Percentiles rank a stretch among this genome's conserved stretches.
phyloP scores from a whole-genome alignment of 2,888 invertebrate genomes.

The Gerris lacustris region DNA sequence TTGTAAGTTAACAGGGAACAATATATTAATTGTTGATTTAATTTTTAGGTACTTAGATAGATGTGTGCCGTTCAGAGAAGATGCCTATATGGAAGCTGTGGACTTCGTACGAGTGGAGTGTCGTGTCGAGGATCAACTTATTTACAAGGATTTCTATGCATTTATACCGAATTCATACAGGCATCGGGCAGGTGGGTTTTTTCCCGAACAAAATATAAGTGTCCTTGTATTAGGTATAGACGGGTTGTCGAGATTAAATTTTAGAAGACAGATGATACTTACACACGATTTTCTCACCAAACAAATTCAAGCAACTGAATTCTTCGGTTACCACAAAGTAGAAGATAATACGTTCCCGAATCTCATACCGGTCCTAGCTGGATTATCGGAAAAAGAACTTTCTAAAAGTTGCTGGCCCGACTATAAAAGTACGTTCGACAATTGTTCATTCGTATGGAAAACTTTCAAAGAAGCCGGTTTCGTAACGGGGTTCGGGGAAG shows the following conservation, averaged over 20 bases:
- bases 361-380: constrained; percentile 65
- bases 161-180: constrained; percentile 8
- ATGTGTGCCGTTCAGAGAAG: constrained; percentile 18
- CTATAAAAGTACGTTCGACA: constrained; percentile 51
- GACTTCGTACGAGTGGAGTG: constrained; percentile 63
- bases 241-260: constrained; percentile 72
- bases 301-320: constrained; percentile 53
- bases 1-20: too few relatives aligned
- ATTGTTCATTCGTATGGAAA: constrained; percentile 76
- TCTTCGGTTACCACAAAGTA: constrained; percentile 84
- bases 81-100: constrained; percentile 32
- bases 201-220: constrained; percentile 22
- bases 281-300: constrained; percentile 50
- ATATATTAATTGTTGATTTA: neutral
- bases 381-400: constrained; percentile 53
- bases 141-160: constrained; percentile 31
- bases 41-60: constrained; percentile 24
- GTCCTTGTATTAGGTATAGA: constrained; percentile 74
- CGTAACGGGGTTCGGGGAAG: constrained; percentile 70
- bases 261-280: constrained; percentile 68
- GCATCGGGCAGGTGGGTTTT: neutral
- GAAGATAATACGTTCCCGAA: constrained; percentile 92
- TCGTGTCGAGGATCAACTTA: constrained; percentile 28
- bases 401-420: constrained; percentile 50
- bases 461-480: constrained; percentile 58